Evolutionary conservation across 23 tunicate genomes (phyloP), one percentile per base, ranked within the genome.

Genomic region (Styela clava): DNA sequence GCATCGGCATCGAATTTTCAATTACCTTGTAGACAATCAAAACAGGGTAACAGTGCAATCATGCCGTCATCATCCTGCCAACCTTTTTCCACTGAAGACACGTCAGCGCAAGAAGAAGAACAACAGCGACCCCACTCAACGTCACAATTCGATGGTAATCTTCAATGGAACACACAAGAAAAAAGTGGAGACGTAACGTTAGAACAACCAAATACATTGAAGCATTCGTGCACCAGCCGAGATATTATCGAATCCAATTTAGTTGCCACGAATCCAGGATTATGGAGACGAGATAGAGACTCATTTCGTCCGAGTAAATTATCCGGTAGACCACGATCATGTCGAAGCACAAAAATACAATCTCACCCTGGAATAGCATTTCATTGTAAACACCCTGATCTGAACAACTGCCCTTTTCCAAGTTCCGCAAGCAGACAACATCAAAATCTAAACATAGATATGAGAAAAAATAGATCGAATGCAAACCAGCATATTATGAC

Each of bases 241-340:
- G 77, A 71, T 71, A 71, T 71, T 34, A 71, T 71, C 5, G 77
- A 71, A 33, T 33, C 77, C 3, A 71, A 33, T n/a, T 30, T 71
- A 5, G 34, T 18, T 2, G 29, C 12, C 27, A 71, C 24, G 20
- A 71, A 71, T 32, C 34, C 24, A 31, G 34, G 77, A 3, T 5
- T 71, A 16, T n/a, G 23, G 35, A 3, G 37, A 3, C 56, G 56
- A 44, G 56, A 44, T 44, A 7, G 56, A 44, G 56, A 44, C 56
- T 44, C 56, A 44, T 44, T 44, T 44, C 56, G 56, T 5, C 56
- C 56, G 56, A 71, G 37, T 16, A 71, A 32, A 20, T 7, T 71
- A 27, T 31, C 35, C 18, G 24, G 24, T 16, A 33, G 34, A 21
- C 77, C 77, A 34, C 77, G 24, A 71, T 26, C 77, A 3, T 44